Evolutionary conservation across 2,888 invertebrate species (phyloP).

Genomic region (Aethes cnicana): DNA sequence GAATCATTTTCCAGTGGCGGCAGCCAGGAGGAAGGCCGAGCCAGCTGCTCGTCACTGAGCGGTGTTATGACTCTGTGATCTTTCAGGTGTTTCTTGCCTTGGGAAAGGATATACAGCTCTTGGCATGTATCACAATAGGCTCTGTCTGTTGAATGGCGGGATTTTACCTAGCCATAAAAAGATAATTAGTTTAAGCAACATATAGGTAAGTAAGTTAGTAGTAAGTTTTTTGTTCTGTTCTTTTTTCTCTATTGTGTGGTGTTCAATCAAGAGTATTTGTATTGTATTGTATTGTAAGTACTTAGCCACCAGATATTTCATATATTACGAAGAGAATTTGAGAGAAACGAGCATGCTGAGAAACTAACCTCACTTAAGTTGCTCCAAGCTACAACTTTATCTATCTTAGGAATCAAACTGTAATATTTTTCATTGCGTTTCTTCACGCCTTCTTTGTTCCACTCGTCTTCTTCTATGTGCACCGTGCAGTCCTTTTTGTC

Average conservation of each 20-base stretch:
- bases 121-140: constrained; percentile 86
- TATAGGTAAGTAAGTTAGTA: background rate
- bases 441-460: constrained; percentile 75
- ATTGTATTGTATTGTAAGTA: too few species aligned
- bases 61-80: constrained; percentile 80
- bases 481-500: constrained; percentile 90
- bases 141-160: constrained; percentile 66
- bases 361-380: constrained; percentile 77
- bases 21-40: constrained; percentile 86
- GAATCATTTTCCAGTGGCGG: constrained; percentile 87
- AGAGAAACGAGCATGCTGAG: too few species aligned
- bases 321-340: too few species aligned
- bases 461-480: constrained; percentile 81
- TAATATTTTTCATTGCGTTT: constrained; percentile 73
- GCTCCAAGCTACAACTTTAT: constrained; percentile 79
- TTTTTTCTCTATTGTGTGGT: too few species aligned
- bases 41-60: constrained; percentile 82
- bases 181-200: background rate
- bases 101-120: constrained; percentile 69
- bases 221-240: too few species aligned
- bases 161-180: constrained; percentile 67
- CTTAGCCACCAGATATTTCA: too few species aligned
- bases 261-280: too few species aligned
- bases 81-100: constrained; percentile 73
- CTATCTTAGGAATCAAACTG: constrained; percentile 69